Percentiles rank a stretch among this genome's conserved stretches.
These are phyloP conservation scores for Colossoma macropomum DNA, from an alignment of 2,113 vertebrate genomes.

Conservation along the genomic window DNA sequence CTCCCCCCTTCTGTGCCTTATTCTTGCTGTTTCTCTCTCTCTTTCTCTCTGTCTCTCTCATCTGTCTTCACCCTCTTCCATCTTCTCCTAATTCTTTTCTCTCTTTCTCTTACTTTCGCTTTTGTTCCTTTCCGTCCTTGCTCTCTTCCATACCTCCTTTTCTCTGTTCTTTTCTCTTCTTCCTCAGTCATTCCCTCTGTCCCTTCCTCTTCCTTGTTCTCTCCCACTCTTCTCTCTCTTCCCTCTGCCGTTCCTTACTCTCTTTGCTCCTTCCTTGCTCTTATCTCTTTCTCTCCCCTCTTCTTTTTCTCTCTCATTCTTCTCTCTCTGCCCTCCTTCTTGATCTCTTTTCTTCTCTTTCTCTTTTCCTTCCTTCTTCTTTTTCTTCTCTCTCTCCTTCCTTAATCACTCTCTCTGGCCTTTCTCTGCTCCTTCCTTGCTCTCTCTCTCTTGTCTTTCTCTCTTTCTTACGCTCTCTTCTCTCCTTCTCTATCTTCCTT, in stretches of 20 bases:
- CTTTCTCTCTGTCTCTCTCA: too few relatives aligned
- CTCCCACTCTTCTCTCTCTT: slow-evolving; percentile 5
- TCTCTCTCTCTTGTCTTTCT: too few relatives aligned
- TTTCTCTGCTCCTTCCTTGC: too few relatives aligned
- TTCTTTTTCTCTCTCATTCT: too few relatives aligned
- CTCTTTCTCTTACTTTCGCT: neutral
- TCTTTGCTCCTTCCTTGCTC: neutral
- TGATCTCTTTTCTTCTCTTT: neutral
- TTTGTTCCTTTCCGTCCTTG: neutral
- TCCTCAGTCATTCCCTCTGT: neutral
- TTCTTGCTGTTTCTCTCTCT: too few relatives aligned
- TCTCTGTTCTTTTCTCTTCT: neutral
- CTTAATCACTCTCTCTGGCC: neutral
- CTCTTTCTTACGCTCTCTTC: neutral
- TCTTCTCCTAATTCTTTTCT: too few relatives aligned
- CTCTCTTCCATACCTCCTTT: neutral
- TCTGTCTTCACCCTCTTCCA: too few relatives aligned
- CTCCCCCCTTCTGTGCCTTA: too few relatives aligned
- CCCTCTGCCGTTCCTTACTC: slow-evolving; percentile 26
- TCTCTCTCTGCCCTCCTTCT: slow-evolving; percentile 8
- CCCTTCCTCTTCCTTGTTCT: neutral
- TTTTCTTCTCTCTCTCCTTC: too few relatives aligned
- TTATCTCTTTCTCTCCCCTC: too few relatives aligned
- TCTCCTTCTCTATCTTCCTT: too few relatives aligned
- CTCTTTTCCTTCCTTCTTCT: neutral